Base-by-base conservation (phyloP, 2,113 vertebrate species). In the Gobius niger region DNA sequence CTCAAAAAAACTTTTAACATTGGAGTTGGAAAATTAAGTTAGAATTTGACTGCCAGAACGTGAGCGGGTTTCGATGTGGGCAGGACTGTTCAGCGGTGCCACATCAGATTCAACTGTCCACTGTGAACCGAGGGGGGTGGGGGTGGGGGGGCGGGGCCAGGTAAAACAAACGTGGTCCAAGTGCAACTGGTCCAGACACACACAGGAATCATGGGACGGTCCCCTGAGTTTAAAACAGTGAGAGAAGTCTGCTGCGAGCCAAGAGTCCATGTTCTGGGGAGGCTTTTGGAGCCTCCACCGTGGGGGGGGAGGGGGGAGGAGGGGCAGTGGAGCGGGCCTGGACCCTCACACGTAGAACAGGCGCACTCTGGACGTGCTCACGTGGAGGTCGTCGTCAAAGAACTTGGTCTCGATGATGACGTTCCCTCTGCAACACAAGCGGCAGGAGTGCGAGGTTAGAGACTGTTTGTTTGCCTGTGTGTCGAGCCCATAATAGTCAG, bases 331-430 rank as follows among this genome's bases (percentile, higher is more conserved):
- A 34, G 5, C 24, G 3, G 24, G 24, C 3, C 24, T 34, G 24
- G 24, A 4, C 24, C 24, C 64, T 99, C 94, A 99, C 90, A 99
- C 92, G 82, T 99, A 99, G 94, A 99, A 99, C 87, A 99, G 96
- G 86, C 95, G 96, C 91, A 99, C 98, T 89, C 91, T 95, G 81
- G 98, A 99, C 76, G 98, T 99, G 94, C 98, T 99, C 90, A 99
- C 98, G 0, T 99, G 96, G 86, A 99, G 96, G 44, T 99, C 95
- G 4, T 97, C 95, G 11, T 99, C 98, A 70, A 91, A 99, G 93
- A 99, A 99, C 91, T 99, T 99, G 70, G 98, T 99, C 92, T 99
- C 98, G 93, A 99, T 99, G 89, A 99, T 95, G 82, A 99, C 97
- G 60, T 99, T 99, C 66, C 98, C 98, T 62, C 98, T 99, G 91